A percentile compares a stretch with the other conserved stretches of the same genome.
phyloP scores from a whole-genome alignment of 2,888 invertebrate species.

The Girardia tigrina region DNA sequence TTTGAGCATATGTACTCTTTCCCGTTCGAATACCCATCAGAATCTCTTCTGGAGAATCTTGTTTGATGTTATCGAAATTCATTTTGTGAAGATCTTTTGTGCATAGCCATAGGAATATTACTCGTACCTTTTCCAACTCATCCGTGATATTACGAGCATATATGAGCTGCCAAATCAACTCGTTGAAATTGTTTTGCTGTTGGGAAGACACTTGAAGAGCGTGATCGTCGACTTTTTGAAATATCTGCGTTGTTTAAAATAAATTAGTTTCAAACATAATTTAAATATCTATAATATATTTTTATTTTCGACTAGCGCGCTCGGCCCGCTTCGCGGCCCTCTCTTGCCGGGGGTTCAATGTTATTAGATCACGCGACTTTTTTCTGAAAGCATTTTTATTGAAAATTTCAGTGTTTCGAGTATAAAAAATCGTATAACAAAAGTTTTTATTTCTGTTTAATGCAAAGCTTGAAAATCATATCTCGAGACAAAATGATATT shows the following conservation, averaged over 20 bases:
- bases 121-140: constrained; percentile 50
- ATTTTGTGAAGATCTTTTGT: constrained; percentile 49
- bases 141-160: constrained; percentile 49
- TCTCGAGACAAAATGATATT: too few relatives aligned
- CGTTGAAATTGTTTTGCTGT: constrained; percentile 47
- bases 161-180: constrained; percentile 50
- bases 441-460: too few relatives aligned
- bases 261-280: background rate
- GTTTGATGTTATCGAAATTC: constrained; percentile 45
- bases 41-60: constrained; percentile 49
- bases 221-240: constrained; percentile 48
- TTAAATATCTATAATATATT: too few relatives aligned
- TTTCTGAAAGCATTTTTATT: too few relatives aligned
- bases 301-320: too few relatives aligned
- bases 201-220: constrained; percentile 50
- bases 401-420: too few relatives aligned
- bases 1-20: constrained; percentile 50
- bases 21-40: constrained; percentile 48
- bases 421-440: too few relatives aligned
- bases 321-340: too few relatives aligned
- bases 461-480: too few relatives aligned
- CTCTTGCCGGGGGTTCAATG: too few relatives aligned
- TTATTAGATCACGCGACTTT: too few relatives aligned
- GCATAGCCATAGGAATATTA: constrained; percentile 50
- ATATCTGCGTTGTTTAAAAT: constrained; percentile 31